Base-by-base conservation (phyloP, 2,888 invertebrate genomes). In the Caenorhabditis zanzibari region DNA sequence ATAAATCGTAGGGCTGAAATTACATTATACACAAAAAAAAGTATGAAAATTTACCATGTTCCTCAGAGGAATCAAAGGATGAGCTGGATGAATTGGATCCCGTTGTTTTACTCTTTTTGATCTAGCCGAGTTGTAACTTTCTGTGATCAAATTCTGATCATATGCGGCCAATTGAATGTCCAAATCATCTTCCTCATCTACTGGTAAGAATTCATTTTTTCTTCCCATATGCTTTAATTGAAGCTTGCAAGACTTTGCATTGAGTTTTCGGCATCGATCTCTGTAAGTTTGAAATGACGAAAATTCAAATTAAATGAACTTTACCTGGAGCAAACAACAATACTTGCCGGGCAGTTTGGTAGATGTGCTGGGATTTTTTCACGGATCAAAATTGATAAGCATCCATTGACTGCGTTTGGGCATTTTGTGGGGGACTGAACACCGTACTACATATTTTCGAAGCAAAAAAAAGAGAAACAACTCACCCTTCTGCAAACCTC, bases 321-420 rank as follows among this genome's bases (percentile, higher is more conserved):
- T 2, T 49, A 85, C 87, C 85, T 80, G 14, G 84, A 74, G n/a
- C 87, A 87, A n/a, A 87, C 87, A 3, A 87, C 84, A 49, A 77
- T 61, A 64, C 81, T 87, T 2, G 87, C 87, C 0, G 63, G 68
- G 75, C 87, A 87, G 12, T 63, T 72, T 3, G 35, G 14, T 2
- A 87, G 38, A 73, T 87, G 87, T 5, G 9, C 6, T 6, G 49
- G 1, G 0, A 85, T 56, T 38, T 79, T 73, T 4, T 77, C 80
- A 16, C 88, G 63, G n/a, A 75, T 54, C 26, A 88, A 7, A 22
- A 66, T 12, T 14, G 64, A 38, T n/a, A 32, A 16, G 44, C 87
- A 87, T 2, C 87, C 87, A 44, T 82, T 72, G 6, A 14, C 9
- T 1, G 47, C 14, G 22, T 87, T 87, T 2, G 81, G 38, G 35